These are phyloP conservation scores for Metacarcinus magister DNA, from an alignment of 2,888 invertebrate species.

Conservation along the genomic window DNA sequence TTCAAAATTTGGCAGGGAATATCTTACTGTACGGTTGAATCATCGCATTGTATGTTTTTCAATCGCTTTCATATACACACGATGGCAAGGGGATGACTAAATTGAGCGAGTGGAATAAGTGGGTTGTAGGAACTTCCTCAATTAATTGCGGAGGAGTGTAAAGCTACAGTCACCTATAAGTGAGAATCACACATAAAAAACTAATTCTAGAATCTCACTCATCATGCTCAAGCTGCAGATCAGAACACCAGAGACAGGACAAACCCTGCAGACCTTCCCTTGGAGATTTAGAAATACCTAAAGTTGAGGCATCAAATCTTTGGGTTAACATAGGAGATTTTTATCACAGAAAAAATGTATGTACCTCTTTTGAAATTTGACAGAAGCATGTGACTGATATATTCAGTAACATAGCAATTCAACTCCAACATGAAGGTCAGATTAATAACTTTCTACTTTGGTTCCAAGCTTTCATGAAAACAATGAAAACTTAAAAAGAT, in stretches of 20 bases:
- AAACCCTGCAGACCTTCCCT: conserved; percentile 32
- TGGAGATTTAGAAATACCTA: conserved; percentile 18
- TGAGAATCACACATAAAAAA: conserved; percentile 58
- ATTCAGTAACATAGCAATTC: not conserved
- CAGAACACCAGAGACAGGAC: conserved; percentile 54
- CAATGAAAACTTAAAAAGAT: not conserved
- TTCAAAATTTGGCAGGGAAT: no score
- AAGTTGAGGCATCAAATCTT: not conserved
- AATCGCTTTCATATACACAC: no score
- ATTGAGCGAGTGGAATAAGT: no score
- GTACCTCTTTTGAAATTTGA: not conserved
- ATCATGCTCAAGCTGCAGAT: conserved; percentile 9
- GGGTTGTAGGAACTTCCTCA: no score
- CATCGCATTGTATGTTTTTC: no score
- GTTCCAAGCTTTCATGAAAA: not conserved
- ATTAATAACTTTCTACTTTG: not conserved
- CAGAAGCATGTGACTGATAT: not conserved
- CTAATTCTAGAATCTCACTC: conserved; percentile 57
- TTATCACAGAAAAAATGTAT: conserved; percentile 40
- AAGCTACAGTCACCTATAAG: conserved; percentile 47
- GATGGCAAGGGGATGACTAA: no score
- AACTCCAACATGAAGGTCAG: not conserved
- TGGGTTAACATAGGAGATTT: not conserved
- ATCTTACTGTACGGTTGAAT: no score
- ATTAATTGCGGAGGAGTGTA: no score